Evolutionary conservation across 2,113 vertebrate species (phyloP), one percentile per base, ranked within the genome.

Genomic region (Equus przewalskii): DNA sequence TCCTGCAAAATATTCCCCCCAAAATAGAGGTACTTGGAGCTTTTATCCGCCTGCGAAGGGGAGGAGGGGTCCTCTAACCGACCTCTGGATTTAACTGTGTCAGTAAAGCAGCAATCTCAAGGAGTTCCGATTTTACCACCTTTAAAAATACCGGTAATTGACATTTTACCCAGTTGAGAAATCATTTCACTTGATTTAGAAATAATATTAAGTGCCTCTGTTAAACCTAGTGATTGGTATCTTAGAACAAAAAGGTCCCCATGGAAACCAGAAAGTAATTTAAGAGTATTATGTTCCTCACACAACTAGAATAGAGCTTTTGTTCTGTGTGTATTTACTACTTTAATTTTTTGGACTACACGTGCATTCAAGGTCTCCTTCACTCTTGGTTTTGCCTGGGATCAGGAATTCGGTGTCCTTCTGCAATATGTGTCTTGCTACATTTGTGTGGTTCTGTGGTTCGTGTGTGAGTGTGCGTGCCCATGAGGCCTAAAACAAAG

Each of bases 191-290:
- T 96, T 65, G 49, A 96, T 96, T 97, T 65, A 65, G 16, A 79
- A 95, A 96, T 97, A 97, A 96, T 84, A 87, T 24, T 93, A 79
- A 97, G 96, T 91, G 97, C 93, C 83, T 97, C 62, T 10, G 84
- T 79, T 95, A 96, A 97, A 96, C 96, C 95, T 81, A 92, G 97
- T 69, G 97, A 89, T 96, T 75, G 94, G 92, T 94, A 97, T 97
- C 97, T 96, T 90, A 92, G 97, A 98, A 98, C 98, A 99, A 98
- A 98, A 98, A 98, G 97, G 95, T 99, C 97, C 98, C 98, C 98
- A 99, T 99, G 98, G 99, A 99, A 99, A 99, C 98, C 79, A 73
- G 94, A 98, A 97, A 98, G 98, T 97, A 97, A 98, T 98, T 98
- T 98, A 98, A 98, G 97, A 97, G 97, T 91, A 95, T 96, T 95